Conservation (phyloP, 2,797 vertebrate species). For the Fistularia commersonii region DNA sequence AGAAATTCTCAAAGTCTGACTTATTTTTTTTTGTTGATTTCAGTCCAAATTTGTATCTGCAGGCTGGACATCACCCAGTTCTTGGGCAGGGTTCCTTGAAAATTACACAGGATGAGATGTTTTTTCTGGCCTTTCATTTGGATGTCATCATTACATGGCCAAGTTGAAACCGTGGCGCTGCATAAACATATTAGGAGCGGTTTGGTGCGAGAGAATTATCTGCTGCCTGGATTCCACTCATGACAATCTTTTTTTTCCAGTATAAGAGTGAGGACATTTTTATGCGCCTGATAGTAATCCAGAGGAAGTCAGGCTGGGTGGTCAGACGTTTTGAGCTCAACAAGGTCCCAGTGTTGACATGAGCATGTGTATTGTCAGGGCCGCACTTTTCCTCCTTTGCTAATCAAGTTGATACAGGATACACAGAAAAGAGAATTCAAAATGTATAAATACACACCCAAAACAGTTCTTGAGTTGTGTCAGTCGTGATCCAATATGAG, state of each 20-base stretch:
- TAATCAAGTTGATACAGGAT: too few relatives aligned
- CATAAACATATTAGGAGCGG: conserved; percentile 21
- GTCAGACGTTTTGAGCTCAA: too few relatives aligned
- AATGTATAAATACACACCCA: too few relatives aligned
- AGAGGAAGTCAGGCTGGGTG: background rate
- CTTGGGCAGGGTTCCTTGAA: conserved; percentile 30
- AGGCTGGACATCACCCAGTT: conserved; percentile 8
- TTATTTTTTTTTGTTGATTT: conserved; percentile 8
- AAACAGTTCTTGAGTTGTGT: too few relatives aligned
- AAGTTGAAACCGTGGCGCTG: conserved; percentile 40
- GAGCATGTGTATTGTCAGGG: too few relatives aligned
- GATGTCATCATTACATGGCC: conserved; percentile 56
- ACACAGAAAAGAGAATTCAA: too few relatives aligned
- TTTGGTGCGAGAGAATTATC: conserved; percentile 12
- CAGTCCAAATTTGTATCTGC: conserved; percentile 21
- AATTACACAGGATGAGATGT: conserved; percentile 61
- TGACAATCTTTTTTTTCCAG: conserved; percentile 5
- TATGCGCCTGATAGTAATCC: conserved; percentile 3
- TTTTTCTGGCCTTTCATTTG: conserved; percentile 55
- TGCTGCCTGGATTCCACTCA: conserved; percentile 10
- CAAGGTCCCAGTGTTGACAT: too few relatives aligned
- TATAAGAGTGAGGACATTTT: conserved; percentile 10
- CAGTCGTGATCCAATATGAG: too few relatives aligned
- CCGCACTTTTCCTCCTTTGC: too few relatives aligned
- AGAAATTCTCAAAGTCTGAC: conserved; percentile 4